phyloP scores from a whole-genome alignment of 2,797 vertebrate species.

The Periophthalmus magnuspinnatus region DNA sequence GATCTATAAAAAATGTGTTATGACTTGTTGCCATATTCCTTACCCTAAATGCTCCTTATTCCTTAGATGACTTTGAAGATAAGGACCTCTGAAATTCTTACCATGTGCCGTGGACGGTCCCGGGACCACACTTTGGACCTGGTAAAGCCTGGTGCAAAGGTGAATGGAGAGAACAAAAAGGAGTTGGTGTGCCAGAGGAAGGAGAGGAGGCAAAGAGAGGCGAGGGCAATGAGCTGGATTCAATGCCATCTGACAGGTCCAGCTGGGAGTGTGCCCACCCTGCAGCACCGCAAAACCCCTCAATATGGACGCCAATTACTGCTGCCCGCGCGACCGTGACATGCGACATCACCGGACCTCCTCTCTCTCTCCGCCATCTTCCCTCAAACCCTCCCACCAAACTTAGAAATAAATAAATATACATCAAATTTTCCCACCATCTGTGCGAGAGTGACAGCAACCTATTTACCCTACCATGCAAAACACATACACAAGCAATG shows the following conservation, averaged over 20 bases:
- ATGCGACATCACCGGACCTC: slow-evolving; percentile 72
- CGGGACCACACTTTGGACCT: background rate
- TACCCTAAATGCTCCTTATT: background rate
- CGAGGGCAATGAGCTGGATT: slow-evolving; percentile 82
- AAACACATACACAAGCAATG: slow-evolving; percentile 56
- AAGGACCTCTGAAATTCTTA: background rate
- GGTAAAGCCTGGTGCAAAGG: slow-evolving; percentile 19
- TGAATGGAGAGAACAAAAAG: slow-evolving; percentile 51
- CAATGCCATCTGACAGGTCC: slow-evolving; percentile 85
- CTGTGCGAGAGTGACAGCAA: slow-evolving; percentile 82
- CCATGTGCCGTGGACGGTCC: background rate
- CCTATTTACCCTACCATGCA: slow-evolving; percentile 73
- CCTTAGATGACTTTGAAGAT: background rate
- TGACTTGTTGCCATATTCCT: background rate
- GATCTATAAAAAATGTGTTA: background rate
- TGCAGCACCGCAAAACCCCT: slow-evolving; percentile 80
- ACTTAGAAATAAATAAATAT: slow-evolving; percentile 47
- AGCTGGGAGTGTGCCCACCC: slow-evolving; percentile 82
- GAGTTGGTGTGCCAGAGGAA: slow-evolving; percentile 48
- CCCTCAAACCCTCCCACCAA: slow-evolving; percentile 28
- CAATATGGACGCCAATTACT: slow-evolving; percentile 86
- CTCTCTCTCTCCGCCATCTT: slow-evolving; percentile 39
- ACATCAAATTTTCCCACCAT: slow-evolving; percentile 69
- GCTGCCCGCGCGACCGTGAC: slow-evolving; percentile 81
- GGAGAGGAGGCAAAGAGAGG: slow-evolving; percentile 50